Evolutionary conservation across 2,113 vertebrate species (phyloP), one percentile per base, ranked within the genome.

Genomic region (Pica pica): DNA sequence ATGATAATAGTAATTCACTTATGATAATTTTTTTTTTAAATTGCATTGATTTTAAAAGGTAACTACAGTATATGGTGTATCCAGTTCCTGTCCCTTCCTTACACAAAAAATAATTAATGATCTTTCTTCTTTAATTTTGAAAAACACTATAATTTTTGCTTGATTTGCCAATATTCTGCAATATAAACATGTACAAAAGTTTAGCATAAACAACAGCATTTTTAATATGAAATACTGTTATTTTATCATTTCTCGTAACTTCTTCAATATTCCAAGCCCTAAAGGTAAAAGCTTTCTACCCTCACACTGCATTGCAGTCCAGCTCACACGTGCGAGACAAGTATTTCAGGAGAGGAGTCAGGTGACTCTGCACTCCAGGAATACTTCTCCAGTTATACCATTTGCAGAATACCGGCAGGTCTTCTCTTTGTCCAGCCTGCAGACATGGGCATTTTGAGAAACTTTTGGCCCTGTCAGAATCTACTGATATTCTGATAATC

Each of bases 311-410:
- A 74, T 24, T 44, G 26, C 23, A 50, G 12, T 17, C n/a, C 74
- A 46, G 10, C 18, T 83, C 33, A 33, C 27, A 74, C 0, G 0
- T 19, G 11, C 47, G 31, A 74, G 11, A 7, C 27, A 68, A 27
- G 10, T 1, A 2, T 55, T 93, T 87, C 50, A 60, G 27, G 7
- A 70, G 11, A 56, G 28, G 24, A 77, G 20, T 42, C 37, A 47
- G 31, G 20, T 44, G n/a, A 75, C 10, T 0, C 0, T 47, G 11
- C 21, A 39, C 14, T 60, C 26, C 55, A 65, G 31, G 46, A 82
- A 74, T 6, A 30, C 13, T 6, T 81, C 20, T 75, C 37, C 18
- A 28, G 5, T 27, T 50, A 7, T 2, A 42, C 9, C 20, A 64
- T 2, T 10, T 56, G 30, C 33, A 93, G 11, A 39, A 19, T 28